phyloP scores from a whole-genome alignment of 1,140 invertebrate species.

The Bombus pyrosoma region DNA sequence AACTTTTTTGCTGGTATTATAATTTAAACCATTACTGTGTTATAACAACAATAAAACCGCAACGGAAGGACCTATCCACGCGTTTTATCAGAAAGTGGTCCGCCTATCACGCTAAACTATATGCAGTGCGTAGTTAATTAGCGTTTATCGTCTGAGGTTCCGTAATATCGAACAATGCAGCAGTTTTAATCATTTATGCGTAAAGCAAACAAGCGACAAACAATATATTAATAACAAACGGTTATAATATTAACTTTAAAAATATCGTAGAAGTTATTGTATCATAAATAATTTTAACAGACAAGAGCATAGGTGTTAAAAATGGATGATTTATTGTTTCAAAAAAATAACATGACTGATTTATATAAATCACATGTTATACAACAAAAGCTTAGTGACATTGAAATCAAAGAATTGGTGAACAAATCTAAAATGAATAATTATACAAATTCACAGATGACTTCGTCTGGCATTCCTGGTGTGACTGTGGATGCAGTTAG shows the following conservation, averaged over 20 bases:
- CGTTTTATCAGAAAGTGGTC: slow-evolving; percentile 67
- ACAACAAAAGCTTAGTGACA: slow-evolving; percentile 66
- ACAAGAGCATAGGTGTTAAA: background rate
- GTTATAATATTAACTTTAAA: background rate
- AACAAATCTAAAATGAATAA: slow-evolving; percentile 73
- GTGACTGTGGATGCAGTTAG: slow-evolving; percentile 95
- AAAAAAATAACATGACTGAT: slow-evolving; percentile 31
- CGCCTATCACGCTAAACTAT: slow-evolving; percentile 64
- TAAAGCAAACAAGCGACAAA: slow-evolving; percentile 13
- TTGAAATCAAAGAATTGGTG: slow-evolving; percentile 68
- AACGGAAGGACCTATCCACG: slow-evolving; percentile 74
- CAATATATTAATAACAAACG: background rate
- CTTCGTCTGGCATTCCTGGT: slow-evolving; percentile 96
- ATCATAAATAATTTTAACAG: background rate
- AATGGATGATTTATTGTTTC: slow-evolving; percentile 61
- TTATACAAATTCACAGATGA: slow-evolving; percentile 89
- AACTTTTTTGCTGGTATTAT: background rate
- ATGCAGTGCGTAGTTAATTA: slow-evolving; percentile 66
- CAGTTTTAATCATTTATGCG: slow-evolving; percentile 50
- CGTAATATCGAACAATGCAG: slow-evolving; percentile 46
- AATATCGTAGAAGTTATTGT: background rate
- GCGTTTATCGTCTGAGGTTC: slow-evolving; percentile 60
- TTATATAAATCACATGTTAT: slow-evolving; percentile 42
- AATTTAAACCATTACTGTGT: slow-evolving; percentile 14
- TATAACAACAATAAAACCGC: slow-evolving; percentile 69